A percentile compares a stretch with the other conserved stretches of the same genome.
Evolutionary conservation across 2,888 invertebrate genomes (phyloP).

Genomic region (Frankliniella fusca): DNA sequence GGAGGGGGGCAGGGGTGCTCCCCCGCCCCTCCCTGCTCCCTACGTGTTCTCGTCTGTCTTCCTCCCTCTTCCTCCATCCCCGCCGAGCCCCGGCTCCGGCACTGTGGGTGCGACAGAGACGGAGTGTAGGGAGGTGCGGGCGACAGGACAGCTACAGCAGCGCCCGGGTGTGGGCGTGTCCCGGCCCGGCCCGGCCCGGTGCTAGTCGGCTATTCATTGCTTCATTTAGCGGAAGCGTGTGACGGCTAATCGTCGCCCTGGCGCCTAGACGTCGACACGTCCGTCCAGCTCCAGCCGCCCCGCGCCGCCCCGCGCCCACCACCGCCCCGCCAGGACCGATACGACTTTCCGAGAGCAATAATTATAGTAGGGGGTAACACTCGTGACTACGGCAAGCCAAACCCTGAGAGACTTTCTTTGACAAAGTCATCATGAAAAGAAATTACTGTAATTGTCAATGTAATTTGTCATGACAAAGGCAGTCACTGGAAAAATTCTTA

Average conservation of each 20-base stretch:
- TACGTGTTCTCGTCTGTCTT: not conserved
- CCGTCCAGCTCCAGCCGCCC: too few species aligned
- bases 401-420: not conserved
- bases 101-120: not conserved
- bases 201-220: conserved; percentile 36
- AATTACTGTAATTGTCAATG: not conserved
- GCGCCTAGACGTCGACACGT: conserved; percentile 10
- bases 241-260: conserved; percentile 42
- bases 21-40: not conserved
- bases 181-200: conserved; percentile 36
- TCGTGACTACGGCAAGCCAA: not conserved
- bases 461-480: not conserved
- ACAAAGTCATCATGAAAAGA: not conserved
- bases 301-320: too few species aligned
- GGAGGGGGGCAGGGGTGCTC: not conserved
- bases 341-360: too few species aligned
- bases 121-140: not conserved
- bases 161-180: conserved; percentile 2
- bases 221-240: conserved; percentile 20
- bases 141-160: conserved; percentile 1
- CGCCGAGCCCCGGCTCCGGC: not conserved
- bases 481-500: not conserved
- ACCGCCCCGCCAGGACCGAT: not conserved
- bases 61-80: not conserved
- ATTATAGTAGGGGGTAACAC: not conserved